Conservation (phyloP, 2,113 vertebrate genomes). For the Fukomys damarensis region DNA sequence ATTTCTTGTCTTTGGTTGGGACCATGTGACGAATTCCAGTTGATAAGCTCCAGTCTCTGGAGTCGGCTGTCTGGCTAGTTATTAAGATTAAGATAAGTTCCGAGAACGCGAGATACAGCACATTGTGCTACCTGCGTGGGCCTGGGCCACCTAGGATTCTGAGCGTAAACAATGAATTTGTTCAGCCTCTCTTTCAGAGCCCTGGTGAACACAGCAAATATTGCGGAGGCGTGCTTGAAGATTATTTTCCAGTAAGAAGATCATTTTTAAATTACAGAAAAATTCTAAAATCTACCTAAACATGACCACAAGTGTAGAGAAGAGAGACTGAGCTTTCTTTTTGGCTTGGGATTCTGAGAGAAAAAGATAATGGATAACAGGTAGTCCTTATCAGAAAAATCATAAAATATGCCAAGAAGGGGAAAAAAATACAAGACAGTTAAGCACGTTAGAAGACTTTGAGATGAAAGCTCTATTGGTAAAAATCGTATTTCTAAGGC, state of each 20-base stretch:
- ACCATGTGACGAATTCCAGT: slow-evolving; percentile 88
- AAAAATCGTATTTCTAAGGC: slow-evolving; percentile 61
- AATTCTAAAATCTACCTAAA: slow-evolving; percentile 43
- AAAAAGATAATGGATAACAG: background rate
- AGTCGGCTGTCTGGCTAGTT: slow-evolving; percentile 93
- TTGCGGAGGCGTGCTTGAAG: slow-evolving; percentile 81
- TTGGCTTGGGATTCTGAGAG: slow-evolving; percentile 43
- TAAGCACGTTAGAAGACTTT: slow-evolving; percentile 21
- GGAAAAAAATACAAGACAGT: background rate
- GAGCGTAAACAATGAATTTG: slow-evolving; percentile 87
- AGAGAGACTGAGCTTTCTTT: slow-evolving; percentile 36
- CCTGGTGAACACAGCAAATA: slow-evolving; percentile 83
- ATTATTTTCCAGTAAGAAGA: slow-evolving; percentile 72
- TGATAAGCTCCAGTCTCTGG: slow-evolving; percentile 90
- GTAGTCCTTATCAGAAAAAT: background rate
- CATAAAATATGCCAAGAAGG: background rate
- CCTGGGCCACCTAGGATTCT: slow-evolving; percentile 84
- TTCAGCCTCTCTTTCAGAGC: slow-evolving; percentile 85
- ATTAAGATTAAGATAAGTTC: slow-evolving; percentile 91
- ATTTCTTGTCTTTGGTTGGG: slow-evolving; percentile 87
- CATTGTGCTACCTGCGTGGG: slow-evolving; percentile 85
- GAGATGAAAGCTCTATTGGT: background rate
- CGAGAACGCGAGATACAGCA: slow-evolving; percentile 87
- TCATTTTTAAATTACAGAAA: slow-evolving; percentile 10
- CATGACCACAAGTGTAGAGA: slow-evolving; percentile 61